Percentiles rank a stretch among this genome's conserved stretches.
These are phyloP conservation scores for Hydrolagus affinis DNA, from an alignment of 2,113 vertebrate genomes.

Conservation along the genomic window DNA sequence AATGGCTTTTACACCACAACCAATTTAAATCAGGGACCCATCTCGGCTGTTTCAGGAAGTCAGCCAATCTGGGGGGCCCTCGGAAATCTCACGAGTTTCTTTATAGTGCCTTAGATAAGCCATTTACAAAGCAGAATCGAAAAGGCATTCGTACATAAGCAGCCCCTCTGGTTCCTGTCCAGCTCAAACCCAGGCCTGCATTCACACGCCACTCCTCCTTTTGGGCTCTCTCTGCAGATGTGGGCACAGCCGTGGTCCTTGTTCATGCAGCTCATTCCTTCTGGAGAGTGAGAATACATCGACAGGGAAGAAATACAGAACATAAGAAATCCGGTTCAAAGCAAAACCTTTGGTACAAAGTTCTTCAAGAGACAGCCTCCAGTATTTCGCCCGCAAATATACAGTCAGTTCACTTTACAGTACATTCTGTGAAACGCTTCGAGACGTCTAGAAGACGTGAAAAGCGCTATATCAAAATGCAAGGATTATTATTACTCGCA, in stretches of 20 bases:
- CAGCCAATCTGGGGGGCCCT: too few relatives aligned
- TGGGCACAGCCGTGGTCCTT: conserved; percentile 90
- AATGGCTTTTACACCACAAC: background rate
- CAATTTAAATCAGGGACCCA: background rate
- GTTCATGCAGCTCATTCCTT: conserved; percentile 97
- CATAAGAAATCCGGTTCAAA: background rate
- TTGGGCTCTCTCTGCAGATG: conserved; percentile 90
- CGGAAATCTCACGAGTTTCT: background rate
- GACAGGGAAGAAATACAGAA: background rate
- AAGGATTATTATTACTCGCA: too few relatives aligned
- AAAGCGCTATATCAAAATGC: too few relatives aligned
- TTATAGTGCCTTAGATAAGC: background rate
- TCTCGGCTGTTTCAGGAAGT: background rate
- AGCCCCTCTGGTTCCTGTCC: conserved; percentile 84
- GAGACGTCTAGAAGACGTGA: too few relatives aligned
- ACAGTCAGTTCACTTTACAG: too few relatives aligned
- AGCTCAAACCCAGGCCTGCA: conserved; percentile 93
- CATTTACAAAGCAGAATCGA: background rate
- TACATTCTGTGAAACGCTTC: too few relatives aligned
- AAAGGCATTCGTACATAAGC: conserved; percentile 66
- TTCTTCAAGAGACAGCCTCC: too few relatives aligned
- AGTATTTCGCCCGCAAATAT: too few relatives aligned
- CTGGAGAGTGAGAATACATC: conserved; percentile 51
- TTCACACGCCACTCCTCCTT: conserved; percentile 83
- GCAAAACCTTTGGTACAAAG: background rate